Evolutionary conservation across 1,140 invertebrate species (phyloP), one percentile per base, ranked within the genome.

Genomic region (Plutomurus gul): DNA sequence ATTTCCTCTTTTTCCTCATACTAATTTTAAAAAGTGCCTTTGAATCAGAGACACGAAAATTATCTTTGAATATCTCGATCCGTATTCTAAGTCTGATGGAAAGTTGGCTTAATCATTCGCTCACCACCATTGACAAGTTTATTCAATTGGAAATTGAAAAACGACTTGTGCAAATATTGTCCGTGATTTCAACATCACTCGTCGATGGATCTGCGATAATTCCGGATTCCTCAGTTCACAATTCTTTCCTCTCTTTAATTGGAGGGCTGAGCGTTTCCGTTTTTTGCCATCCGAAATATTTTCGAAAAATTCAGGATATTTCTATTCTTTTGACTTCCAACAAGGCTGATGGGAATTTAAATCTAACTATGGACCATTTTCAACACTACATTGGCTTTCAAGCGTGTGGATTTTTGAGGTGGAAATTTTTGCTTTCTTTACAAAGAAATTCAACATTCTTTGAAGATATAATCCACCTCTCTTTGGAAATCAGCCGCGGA

Each of bases 71-170:
- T n/a, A n/a, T n/a, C n/a, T n/a, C n/a, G n/a, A 49, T n/a, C n/a
- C 8, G 3, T 27, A n/a, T 30, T 3, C 20, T 65, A 1, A 30
- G n/a, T n/a, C 18, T 65, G 56, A 30, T 65, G 3, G 56, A 3
- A 16, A 65, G 16, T 30, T 65, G 13, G 6, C 30, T 65, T 7
- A 65, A 65, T 5, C 36, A 72, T 40, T 72, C 70, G 1, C 4
- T 72, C n/a, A 39, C 18, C 6, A 72, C 70, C 18, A 40, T 72
- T 5, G 70, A 72, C 36, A 72, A 72, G n/a, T 72, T 72, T 22
- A 39, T 72, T 36, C 18, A 4, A 43, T 11, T 5, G 3, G 36
- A 72, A 43, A 43, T 72, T 27, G 36, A 72, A 40, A 72, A 72
- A 37, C 7, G 13, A 4, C 25, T 72, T n/a, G 20, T 72, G 1